phyloP scores from a whole-genome alignment of 1,140 invertebrate species.

The Trachelipus rathkii region DNA sequence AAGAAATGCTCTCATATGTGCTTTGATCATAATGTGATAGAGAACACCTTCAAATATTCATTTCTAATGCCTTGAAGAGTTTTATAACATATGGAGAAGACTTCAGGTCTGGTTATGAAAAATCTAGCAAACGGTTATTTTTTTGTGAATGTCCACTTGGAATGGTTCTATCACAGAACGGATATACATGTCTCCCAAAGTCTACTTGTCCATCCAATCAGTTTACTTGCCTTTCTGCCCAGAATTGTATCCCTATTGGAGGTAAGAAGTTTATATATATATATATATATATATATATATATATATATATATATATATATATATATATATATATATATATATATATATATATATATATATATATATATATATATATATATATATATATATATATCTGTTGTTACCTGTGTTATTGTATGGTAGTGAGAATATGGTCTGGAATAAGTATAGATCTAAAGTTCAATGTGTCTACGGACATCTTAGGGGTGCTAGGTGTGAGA shows the following conservation, averaged over 20 bases:
- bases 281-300: too few relatives aligned
- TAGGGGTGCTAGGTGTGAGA: too few relatives aligned
- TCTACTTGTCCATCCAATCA: conserved; percentile 71
- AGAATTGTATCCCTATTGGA: conserved; percentile 78
- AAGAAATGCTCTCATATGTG: not conserved
- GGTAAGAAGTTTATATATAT: conserved; percentile 44
- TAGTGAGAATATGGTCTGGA: too few relatives aligned
- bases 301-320: too few relatives aligned
- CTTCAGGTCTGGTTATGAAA: conserved; percentile 65
- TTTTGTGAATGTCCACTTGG: conserved; percentile 72
- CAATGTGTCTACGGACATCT: too few relatives aligned
- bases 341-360: too few relatives aligned
- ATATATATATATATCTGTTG: too few relatives aligned
- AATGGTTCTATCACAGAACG: conserved; percentile 65
- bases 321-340: too few relatives aligned
- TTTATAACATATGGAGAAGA: conserved; percentile 51
- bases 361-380: too few relatives aligned
- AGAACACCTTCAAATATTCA: not conserved
- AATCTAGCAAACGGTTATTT: conserved; percentile 46
- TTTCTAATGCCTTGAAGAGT: conserved; percentile 25
- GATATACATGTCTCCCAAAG: conserved; percentile 63
- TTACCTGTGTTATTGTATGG: too few relatives aligned
- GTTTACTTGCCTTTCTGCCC: conserved; percentile 64
- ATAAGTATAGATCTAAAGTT: too few relatives aligned
- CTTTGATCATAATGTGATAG: not conserved